Base-by-base conservation (phyloP, 2,113 vertebrate species). In the Camarhynchus parvulus region DNA sequence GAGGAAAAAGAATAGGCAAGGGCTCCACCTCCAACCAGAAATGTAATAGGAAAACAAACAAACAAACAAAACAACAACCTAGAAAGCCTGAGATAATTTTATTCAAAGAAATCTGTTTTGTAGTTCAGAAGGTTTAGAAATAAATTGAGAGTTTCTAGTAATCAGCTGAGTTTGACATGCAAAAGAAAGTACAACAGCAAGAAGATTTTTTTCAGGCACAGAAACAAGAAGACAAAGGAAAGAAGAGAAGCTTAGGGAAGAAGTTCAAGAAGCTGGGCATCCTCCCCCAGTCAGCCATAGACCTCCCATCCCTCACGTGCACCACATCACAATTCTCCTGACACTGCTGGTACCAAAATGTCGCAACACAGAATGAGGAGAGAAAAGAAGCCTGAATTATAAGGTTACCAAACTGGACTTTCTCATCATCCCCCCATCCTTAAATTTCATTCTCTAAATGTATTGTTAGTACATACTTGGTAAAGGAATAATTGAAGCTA, bases 261-360 rank as follows among this genome's bases (percentile, higher is more conserved):
- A 47, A 53, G 13, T 19, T 37, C 1, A 2, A 68, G 59, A 59
- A 69, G 31, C 18, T 89, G 69, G 25, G 20, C 37, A 55, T 70
- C 23, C 5, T 70, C 27, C 15, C 12, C 10, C 28, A 15, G 17
- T 15, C 33, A 93, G 35, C 33, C 53, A n/a, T 18, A 46, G 19
- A n/a, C 4, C 13, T 11, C 23, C 11, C 4, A 13, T 44, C 22
- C 47, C 33, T 80, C 37, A 46, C 0, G 0, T 44, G n/a, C 7
- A 13, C 14, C 17, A 67, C 23, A n/a, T 53, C 1, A 2, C 39
- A 63, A 7, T 47, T 67, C 28, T 72, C 7, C 41, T 50, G 33
- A 25, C 5, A 9, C 23, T 47, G 14, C n/a, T 61, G 30, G 6
- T 56, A 52, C 10, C 31, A 80, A 42, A 83, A 50, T 21, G 18